Evolutionary conservation across 2,888 invertebrate species (phyloP).

Genomic region (Drosophila koepferae): DNA sequence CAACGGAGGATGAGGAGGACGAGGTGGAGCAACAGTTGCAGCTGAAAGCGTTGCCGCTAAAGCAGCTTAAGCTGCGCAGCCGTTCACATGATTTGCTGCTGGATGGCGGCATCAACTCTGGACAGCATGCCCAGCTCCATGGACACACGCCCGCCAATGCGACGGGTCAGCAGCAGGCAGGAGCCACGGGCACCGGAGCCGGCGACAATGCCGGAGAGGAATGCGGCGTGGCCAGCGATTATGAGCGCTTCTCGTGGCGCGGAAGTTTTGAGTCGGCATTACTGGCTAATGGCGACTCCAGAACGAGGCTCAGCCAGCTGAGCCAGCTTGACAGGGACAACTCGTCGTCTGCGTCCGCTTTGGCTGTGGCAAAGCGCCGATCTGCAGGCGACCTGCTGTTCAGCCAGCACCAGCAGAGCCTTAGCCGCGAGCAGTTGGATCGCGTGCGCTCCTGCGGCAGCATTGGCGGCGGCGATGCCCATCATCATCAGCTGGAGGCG

Average conservation of each 20-base stretch:
- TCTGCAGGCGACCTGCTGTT: conserved; percentile 94
- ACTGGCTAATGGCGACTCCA: conserved; percentile 92
- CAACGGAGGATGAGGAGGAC: conserved; percentile 84
- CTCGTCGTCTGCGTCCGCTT: conserved; percentile 88
- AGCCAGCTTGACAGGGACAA: conserved; percentile 89
- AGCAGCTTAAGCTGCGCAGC: conserved; percentile 86
- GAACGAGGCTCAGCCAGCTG: conserved; percentile 90
- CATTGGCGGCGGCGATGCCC: conserved; percentile 88
- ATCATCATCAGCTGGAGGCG: conserved; percentile 81
- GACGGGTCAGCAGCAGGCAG: conserved; percentile 29
- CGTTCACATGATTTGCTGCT: conserved; percentile 92
- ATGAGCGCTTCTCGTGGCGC: conserved; percentile 96
- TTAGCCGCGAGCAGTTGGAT: conserved; percentile 91
- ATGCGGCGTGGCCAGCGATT: conserved; percentile 92
- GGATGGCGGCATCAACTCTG: conserved; percentile 84
- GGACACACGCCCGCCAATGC: conserved; percentile 25
- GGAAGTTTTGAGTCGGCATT: conserved; percentile 97
- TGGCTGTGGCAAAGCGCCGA: conserved; percentile 90
- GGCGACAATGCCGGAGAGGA: conserved; percentile 87
- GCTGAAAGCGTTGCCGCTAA: conserved; percentile 61
- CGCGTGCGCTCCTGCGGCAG: conserved; percentile 93
- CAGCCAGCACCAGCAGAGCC: conserved; percentile 91
- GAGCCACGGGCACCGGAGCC: conserved; percentile 35
- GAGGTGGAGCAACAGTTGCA: conserved; percentile 79
- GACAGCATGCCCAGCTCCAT: conserved; percentile 27